Evolutionary conservation across 2,797 vertebrate species (phyloP).

Genomic region (Premnoplex brunnescens): DNA sequence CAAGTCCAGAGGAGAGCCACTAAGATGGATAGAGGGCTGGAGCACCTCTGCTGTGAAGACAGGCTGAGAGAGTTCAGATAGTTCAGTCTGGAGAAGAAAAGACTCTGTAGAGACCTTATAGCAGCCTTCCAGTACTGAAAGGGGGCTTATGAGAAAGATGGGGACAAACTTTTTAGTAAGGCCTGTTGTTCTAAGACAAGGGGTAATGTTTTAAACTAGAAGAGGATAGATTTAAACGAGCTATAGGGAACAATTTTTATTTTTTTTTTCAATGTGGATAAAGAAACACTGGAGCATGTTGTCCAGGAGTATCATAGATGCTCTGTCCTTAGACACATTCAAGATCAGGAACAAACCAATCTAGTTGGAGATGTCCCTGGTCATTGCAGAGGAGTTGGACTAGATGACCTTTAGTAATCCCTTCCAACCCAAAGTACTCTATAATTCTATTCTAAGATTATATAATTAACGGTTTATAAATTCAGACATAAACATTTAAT

Average conservation of each 20-base stretch:
- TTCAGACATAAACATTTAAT: conserved; percentile 54
- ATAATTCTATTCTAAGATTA: background rate
- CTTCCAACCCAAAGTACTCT: background rate
- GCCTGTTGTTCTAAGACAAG: background rate
- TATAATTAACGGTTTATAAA: conserved; percentile 52
- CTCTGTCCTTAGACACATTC: background rate
- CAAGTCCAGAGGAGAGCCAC: background rate
- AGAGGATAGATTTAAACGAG: background rate
- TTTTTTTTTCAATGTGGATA: background rate
- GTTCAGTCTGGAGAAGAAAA: background rate
- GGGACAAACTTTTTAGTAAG: background rate
- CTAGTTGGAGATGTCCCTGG: background rate
- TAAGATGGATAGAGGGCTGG: background rate
- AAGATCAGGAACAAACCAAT: background rate
- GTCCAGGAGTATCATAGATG: background rate
- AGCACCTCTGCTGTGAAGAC: background rate
- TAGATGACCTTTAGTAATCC: background rate
- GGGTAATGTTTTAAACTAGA: background rate
- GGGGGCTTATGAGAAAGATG: background rate
- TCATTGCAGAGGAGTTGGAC: background rate
- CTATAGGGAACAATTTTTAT: background rate
- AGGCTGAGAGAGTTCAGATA: background rate
- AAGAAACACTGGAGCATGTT: background rate
- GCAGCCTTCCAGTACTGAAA: background rate
- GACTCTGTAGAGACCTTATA: background rate